phyloP scores from a whole-genome alignment of 2,113 vertebrate species.

The Corythoichthys intestinalis region DNA sequence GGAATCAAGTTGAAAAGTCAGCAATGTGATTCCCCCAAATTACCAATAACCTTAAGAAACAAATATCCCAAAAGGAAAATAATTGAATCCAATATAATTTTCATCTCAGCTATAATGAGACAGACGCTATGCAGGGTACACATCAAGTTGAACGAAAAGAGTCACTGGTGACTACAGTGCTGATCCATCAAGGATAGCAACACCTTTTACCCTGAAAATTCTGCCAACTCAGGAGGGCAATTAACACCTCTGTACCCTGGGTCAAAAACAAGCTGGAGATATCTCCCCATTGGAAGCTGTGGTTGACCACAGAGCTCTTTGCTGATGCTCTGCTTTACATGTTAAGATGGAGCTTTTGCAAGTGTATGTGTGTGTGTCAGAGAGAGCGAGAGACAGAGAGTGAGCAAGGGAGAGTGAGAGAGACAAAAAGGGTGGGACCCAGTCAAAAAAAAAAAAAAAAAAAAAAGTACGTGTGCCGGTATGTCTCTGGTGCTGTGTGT shows the following conservation, averaged over 20 bases:
- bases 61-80: background rate
- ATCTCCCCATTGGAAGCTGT: conserved; percentile 73
- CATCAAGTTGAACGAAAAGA: conserved; percentile 76
- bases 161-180: conserved; percentile 85
- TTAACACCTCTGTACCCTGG: conserved; percentile 81
- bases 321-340: conserved; percentile 56
- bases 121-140: conserved; percentile 79
- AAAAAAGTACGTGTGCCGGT: conserved; percentile 3
- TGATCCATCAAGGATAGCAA: conserved; percentile 89
- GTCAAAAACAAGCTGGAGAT: conserved; percentile 79
- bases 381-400: conserved; percentile 13
- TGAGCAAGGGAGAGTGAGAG: conserved; percentile 7
- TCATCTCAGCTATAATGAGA: conserved; percentile 75
- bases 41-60: background rate
- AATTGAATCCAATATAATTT: background rate
- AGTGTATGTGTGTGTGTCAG: conserved; percentile 18
- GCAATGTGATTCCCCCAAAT: background rate
- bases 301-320: conserved; percentile 59
- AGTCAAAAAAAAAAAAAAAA: too few species aligned
- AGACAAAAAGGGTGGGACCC: conserved; percentile 5
- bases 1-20: background rate
- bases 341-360: conserved; percentile 16
- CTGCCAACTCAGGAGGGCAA: conserved; percentile 86
- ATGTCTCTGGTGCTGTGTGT: conserved; percentile 21
- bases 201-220: conserved; percentile 79